phyloP scores from a whole-genome alignment of 2,797 vertebrate genomes.

The Gambusia yucatana region DNA sequence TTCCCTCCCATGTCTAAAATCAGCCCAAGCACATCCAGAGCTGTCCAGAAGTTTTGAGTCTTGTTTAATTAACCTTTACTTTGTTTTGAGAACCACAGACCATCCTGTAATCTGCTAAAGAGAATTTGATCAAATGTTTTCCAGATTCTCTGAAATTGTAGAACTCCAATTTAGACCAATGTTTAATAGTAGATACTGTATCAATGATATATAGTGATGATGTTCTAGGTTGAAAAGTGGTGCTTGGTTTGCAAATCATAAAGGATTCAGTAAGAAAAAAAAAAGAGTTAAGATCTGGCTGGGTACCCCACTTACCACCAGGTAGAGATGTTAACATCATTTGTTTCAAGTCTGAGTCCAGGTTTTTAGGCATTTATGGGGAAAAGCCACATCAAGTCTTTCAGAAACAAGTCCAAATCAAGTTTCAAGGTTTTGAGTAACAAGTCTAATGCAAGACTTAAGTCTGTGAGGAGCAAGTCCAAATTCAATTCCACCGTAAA shows the following conservation, averaged over 20 bases:
- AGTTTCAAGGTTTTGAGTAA: not conserved
- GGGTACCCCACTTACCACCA: not conserved
- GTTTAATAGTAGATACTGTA: not conserved
- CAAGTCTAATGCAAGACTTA: not conserved
- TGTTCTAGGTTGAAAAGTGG: not conserved
- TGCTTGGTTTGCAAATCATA: not conserved
- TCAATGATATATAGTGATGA: not conserved
- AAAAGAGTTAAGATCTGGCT: not conserved
- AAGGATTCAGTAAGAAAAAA: not conserved
- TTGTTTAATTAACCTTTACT: not conserved
- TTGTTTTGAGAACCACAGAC: not conserved
- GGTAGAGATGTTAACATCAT: not conserved
- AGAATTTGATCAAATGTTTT: not conserved
- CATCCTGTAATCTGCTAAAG: not conserved
- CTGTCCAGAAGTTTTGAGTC: not conserved
- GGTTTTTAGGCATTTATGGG: not conserved
- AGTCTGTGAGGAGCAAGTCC: not conserved
- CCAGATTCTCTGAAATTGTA: not conserved
- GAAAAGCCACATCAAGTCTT: not conserved
- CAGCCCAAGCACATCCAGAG: constrained; percentile 6
- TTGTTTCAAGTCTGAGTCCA: not conserved
- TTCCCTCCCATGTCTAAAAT: constrained; percentile 15
- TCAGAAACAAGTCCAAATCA: not conserved
- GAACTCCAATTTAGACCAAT: constrained; percentile 10
- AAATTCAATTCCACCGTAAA: not conserved